phyloP scores from a whole-genome alignment of 2,888 invertebrate species.

The Lepas anatifera region DNA sequence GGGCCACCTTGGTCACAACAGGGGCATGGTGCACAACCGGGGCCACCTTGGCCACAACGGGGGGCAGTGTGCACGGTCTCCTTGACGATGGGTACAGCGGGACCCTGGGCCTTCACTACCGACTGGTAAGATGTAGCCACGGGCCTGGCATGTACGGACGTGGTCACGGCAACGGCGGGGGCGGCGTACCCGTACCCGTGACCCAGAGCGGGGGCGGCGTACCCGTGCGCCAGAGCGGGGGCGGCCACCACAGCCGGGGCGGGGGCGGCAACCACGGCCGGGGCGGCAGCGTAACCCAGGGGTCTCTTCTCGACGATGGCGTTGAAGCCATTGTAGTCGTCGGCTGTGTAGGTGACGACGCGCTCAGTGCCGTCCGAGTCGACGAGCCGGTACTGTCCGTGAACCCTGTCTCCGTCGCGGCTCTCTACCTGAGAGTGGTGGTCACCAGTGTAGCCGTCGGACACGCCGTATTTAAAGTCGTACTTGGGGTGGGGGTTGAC shows the following conservation, averaged over 20 bases:
- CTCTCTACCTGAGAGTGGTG: constrained; percentile 14
- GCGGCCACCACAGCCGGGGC: too few species aligned
- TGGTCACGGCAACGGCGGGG: background rate
- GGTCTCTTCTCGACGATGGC: constrained; percentile 26
- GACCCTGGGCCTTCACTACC: background rate
- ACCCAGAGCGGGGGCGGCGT: background rate
- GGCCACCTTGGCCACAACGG: background rate
- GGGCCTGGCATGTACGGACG: background rate
- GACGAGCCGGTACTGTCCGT: constrained; percentile 13
- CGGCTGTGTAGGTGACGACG: constrained; percentile 23
- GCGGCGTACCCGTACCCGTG: constrained; percentile 3
- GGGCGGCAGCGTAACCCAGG: constrained; percentile 19
- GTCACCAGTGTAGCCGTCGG: constrained; percentile 15
- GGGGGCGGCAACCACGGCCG: constrained; percentile 14
- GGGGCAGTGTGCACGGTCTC: background rate
- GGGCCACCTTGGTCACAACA: background rate
- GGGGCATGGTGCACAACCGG: background rate
- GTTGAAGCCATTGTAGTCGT: constrained; percentile 24
- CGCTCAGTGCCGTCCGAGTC: constrained; percentile 16
- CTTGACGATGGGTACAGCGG: background rate
- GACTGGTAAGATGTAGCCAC: background rate
- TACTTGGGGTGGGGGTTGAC: constrained; percentile 13
- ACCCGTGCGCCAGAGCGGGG: background rate
- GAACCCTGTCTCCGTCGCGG: constrained; percentile 15
- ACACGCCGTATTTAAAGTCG: constrained; percentile 15